Conservation (phyloP, 2,113 vertebrate genomes). For the Todiramphus saurophagus region DNA sequence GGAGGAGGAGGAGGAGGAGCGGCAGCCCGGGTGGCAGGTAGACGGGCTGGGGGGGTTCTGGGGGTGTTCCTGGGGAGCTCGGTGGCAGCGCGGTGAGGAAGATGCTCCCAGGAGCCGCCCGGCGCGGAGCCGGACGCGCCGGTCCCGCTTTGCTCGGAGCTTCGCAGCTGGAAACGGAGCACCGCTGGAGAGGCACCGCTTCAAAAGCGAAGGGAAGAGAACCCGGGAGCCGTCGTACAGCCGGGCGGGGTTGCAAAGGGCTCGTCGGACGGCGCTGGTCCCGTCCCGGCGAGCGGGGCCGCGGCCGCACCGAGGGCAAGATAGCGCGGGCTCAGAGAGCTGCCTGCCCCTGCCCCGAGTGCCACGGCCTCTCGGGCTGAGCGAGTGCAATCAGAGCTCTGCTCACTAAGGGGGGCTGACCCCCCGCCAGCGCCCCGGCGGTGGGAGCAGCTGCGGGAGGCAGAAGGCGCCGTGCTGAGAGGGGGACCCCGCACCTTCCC, state of each 20-base stretch:
- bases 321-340: no score
- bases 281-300: no score
- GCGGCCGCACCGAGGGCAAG: no score
- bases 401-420: no score
- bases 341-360: no score
- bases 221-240: background rate
- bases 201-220: background rate
- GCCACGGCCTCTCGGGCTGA: rapidly evolving
- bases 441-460: background rate
- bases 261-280: no score
- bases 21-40: background rate
- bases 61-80: no score
- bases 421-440: rapidly evolving
- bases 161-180: background rate
- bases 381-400: rapidly evolving
- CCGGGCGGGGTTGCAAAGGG: no score
- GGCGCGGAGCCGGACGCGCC: background rate
- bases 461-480: rapidly evolving
- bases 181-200: background rate
- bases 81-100: no score
- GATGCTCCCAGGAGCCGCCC: rapidly evolving
- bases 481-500: background rate
- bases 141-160: background rate
- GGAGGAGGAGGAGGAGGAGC: background rate
- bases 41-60: no score